phyloP scores from a whole-genome alignment of 2,888 invertebrate genomes.

The Zeuzera pyrina region DNA sequence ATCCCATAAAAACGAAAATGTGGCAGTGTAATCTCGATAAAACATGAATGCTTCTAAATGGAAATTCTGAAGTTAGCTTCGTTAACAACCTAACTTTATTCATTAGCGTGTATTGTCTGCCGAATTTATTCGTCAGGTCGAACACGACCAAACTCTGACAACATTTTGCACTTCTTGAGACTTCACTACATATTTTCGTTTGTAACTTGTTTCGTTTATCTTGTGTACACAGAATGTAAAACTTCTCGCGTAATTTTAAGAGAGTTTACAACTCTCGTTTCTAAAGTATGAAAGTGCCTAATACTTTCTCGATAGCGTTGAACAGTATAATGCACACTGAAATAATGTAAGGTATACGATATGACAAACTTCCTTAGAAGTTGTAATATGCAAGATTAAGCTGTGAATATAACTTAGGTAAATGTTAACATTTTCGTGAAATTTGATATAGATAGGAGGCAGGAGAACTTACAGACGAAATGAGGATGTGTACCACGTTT shows the following conservation, averaged over 20 bases:
- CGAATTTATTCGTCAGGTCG: slow-evolving; percentile 61
- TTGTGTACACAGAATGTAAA: slow-evolving; percentile 36
- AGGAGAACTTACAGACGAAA: too few species aligned
- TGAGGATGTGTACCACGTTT: too few species aligned
- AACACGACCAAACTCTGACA: slow-evolving; percentile 40
- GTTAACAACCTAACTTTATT: slow-evolving; percentile 68
- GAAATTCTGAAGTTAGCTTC: slow-evolving; percentile 56
- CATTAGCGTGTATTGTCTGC: slow-evolving; percentile 68
- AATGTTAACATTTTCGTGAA: too few species aligned
- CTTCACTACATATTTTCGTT: slow-evolving; percentile 50
- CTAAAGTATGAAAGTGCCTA: too few species aligned
- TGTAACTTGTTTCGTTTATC: slow-evolving; percentile 59
- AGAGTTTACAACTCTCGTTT: slow-evolving; percentile 28
- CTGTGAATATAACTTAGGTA: too few species aligned
- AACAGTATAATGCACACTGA: too few species aligned
- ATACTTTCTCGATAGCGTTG: too few species aligned
- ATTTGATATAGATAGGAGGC: too few species aligned
- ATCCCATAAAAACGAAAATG: slow-evolving; percentile 27
- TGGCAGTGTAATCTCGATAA: slow-evolving; percentile 41
- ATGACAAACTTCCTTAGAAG: too few species aligned
- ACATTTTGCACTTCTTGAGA: slow-evolving; percentile 28
- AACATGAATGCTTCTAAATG: slow-evolving; percentile 55
- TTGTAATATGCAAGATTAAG: too few species aligned
- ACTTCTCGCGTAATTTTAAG: slow-evolving; percentile 41
- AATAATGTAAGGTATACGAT: too few species aligned